These are phyloP conservation scores for Spodoptera littoralis DNA, from an alignment of 2,888 invertebrate genomes.

Conservation along the genomic window DNA sequence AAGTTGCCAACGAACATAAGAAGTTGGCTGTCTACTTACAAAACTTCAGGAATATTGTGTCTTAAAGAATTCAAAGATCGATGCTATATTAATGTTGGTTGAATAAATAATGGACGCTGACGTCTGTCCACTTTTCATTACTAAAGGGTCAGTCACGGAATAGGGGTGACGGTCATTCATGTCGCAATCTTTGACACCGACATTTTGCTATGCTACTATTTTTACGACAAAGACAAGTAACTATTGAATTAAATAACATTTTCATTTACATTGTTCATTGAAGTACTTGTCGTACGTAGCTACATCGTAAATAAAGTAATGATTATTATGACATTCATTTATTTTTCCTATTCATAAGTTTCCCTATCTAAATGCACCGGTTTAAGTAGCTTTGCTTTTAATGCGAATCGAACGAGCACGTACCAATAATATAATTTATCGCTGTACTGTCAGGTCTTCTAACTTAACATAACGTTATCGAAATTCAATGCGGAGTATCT, in stretches of 20 bases:
- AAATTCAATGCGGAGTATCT: not conserved
- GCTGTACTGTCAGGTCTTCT: too few species aligned
- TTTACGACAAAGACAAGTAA: not conserved
- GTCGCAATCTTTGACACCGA: slow-evolving; percentile 3
- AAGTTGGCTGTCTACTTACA: not conserved
- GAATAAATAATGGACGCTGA: slow-evolving; percentile 14
- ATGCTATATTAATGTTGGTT: slow-evolving; percentile 6
- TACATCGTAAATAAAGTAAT: too few species aligned
- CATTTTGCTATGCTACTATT: slow-evolving; percentile 2
- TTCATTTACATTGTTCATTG: too few species aligned
- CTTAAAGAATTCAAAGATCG: not conserved
- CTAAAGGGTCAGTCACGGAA: slow-evolving; percentile 13
- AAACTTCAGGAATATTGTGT: not conserved
- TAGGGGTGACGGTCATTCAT: slow-evolving; percentile 4
- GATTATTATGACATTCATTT: too few species aligned
- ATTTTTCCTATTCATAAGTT: too few species aligned
- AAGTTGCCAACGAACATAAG: not conserved
- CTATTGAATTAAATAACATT: too few species aligned
- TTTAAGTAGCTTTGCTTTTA: too few species aligned
- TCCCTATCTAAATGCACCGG: too few species aligned
- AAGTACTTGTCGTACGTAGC: too few species aligned
- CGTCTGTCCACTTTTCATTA: slow-evolving; percentile 20
- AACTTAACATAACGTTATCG: too few species aligned
- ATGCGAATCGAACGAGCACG: too few species aligned
- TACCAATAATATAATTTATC: too few species aligned